Conservation (phyloP, 2,888 invertebrate genomes). For the Ochropleura plecta region DNA sequence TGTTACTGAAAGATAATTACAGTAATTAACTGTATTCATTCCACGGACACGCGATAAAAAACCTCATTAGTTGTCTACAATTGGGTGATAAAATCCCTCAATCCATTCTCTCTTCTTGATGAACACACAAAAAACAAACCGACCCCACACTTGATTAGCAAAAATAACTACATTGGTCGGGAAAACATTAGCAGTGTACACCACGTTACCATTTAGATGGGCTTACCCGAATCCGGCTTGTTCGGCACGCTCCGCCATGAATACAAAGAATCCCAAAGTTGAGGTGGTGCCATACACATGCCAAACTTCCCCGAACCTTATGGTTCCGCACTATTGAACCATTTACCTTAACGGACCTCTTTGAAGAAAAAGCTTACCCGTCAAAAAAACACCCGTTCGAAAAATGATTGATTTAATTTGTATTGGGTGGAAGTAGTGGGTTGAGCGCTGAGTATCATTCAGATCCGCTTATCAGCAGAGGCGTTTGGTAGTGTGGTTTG, state of each 20-base stretch:
- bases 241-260: conserved; percentile 66
- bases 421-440: conserved; percentile 32
- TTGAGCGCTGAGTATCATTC: conserved; percentile 15
- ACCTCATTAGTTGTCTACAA: conserved; percentile 42
- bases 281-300: conserved; percentile 50
- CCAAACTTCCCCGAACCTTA: conserved; percentile 51
- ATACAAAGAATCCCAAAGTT: conserved; percentile 68
- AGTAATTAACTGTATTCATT: conserved; percentile 26
- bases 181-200: conserved; percentile 67
- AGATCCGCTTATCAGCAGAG: conserved; percentile 29
- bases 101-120: conserved; percentile 46
- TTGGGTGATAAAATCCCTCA: conserved; percentile 45
- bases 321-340: conserved; percentile 55
- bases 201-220: conserved; percentile 68
- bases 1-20: conserved; percentile 8
- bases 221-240: conserved; percentile 69
- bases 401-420: conserved; percentile 45
- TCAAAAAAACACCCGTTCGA: conserved; percentile 33
- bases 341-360: conserved; percentile 38
- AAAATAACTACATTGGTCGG: conserved; percentile 60
- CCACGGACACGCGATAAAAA: conserved; percentile 31
- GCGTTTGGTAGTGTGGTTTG: conserved; percentile 40
- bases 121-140: conserved; percentile 48
- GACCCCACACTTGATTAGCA: conserved; percentile 56
- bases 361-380: conserved; percentile 34